Evolutionary conservation across 2,113 vertebrate species (phyloP).

Genomic region (Mormyrus lacerda): DNA sequence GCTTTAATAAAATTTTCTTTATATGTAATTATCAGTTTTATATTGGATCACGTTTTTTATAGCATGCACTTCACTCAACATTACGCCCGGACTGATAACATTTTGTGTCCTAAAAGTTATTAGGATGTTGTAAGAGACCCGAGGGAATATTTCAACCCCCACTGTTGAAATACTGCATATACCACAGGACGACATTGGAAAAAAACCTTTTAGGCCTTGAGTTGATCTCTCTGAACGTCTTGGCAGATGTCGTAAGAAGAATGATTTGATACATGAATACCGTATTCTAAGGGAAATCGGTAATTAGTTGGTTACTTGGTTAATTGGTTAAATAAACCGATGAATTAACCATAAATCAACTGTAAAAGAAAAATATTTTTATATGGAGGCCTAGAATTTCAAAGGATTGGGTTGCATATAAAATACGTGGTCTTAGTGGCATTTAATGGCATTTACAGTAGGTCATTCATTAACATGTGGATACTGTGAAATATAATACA

Average conservation of each 20-base stretch:
- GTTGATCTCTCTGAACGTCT: not conserved
- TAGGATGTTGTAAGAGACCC: not conserved
- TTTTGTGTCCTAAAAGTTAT: not conserved
- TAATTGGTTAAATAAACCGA: not conserved
- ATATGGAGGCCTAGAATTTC: not conserved
- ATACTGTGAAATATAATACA: not conserved
- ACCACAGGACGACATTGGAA: not conserved
- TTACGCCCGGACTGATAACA: not conserved
- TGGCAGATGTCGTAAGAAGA: not conserved
- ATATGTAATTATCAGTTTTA: not conserved
- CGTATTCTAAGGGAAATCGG: not conserved
- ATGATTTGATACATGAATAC: not conserved
- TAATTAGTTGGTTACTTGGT: not conserved
- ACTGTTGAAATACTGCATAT: not conserved
- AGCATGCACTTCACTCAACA: not conserved
- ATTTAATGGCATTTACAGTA: not conserved
- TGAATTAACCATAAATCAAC: not conserved
- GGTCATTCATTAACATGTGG: not conserved
- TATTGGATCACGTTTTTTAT: not conserved
- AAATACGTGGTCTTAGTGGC: not conserved
- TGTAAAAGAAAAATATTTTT: not conserved
- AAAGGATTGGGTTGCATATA: not conserved
- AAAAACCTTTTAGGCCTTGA: not conserved
- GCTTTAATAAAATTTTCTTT: not conserved
- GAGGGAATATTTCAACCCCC: not conserved